Conservation (phyloP, 2,113 vertebrate species). For the Morone chrysops region DNA sequence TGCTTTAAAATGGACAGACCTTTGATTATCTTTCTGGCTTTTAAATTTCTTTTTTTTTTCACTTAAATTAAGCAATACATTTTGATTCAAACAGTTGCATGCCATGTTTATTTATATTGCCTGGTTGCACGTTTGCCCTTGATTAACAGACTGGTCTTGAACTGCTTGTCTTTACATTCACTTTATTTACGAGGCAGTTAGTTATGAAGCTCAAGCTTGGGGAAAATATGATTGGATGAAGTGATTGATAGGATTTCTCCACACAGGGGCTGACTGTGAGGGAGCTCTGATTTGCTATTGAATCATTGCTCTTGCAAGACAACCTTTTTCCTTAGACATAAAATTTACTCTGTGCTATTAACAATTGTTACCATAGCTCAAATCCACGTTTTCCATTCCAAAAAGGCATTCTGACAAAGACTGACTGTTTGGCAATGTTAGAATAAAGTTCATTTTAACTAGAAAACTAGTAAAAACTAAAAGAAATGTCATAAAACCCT, state of each 20-base stretch:
- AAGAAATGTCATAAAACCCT: constrained; percentile 40
- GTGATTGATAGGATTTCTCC: constrained; percentile 36
- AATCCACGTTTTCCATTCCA: constrained; percentile 3
- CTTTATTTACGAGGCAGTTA: constrained; percentile 58
- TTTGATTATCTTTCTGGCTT: too few relatives aligned
- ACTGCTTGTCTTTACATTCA: constrained; percentile 38
- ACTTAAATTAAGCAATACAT: background rate
- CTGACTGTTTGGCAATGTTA: constrained; percentile 11
- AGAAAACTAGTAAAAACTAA: constrained; percentile 44
- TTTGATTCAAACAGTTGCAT: background rate
- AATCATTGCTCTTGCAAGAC: constrained; percentile 23
- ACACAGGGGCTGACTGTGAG: background rate
- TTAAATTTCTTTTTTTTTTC: too few relatives aligned
- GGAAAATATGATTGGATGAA: constrained; percentile 52
- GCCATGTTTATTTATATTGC: constrained; percentile 26
- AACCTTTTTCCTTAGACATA: background rate
- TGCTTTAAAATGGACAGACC: too few relatives aligned
- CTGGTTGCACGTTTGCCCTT: constrained; percentile 20
- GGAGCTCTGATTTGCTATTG: constrained; percentile 28
- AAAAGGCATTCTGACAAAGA: constrained; percentile 23
- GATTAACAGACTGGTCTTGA: constrained; percentile 50
- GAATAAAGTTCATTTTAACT: constrained; percentile 26
- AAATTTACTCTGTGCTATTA: constrained; percentile 13
- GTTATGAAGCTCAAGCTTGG: constrained; percentile 45
- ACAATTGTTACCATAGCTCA: constrained; percentile 1